phyloP scores from a whole-genome alignment of 2,888 invertebrate species.

The Oligia fasciuncula region DNA sequence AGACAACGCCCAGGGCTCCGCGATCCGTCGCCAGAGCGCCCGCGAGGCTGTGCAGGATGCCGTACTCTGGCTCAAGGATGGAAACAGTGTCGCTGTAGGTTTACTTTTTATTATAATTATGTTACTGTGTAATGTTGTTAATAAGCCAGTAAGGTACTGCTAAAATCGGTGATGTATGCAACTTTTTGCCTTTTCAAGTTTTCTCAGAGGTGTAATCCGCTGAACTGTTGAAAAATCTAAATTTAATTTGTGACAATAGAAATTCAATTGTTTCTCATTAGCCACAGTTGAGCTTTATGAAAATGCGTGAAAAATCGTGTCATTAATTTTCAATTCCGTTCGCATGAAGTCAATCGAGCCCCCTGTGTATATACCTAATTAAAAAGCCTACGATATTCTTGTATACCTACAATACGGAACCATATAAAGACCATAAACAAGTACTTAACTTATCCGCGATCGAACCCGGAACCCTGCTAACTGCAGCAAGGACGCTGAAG shows the following conservation, averaged over 20 bases:
- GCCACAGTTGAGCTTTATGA: neutral
- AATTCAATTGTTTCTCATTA: too few species aligned
- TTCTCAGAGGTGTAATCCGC: neutral
- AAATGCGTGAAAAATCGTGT: neutral
- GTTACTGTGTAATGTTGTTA: neutral
- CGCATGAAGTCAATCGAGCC: neutral
- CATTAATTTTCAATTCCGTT: neutral
- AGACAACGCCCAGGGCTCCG: conserved; percentile 95
- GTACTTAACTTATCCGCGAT: conserved; percentile 18
- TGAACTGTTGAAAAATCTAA: too few species aligned
- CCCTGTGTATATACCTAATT: neutral
- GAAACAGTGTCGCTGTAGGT: conserved; percentile 95
- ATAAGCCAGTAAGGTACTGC: neutral
- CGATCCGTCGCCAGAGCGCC: conserved; percentile 95
- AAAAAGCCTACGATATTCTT: neutral
- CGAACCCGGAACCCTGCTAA: conserved; percentile 27
- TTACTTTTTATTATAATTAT: neutral
- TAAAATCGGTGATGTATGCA: neutral
- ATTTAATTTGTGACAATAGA: too few species aligned
- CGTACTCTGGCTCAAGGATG: conserved; percentile 93
- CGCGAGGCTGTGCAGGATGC: conserved; percentile 96
- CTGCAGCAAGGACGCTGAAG: conserved; percentile 1
- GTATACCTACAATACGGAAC: conserved; percentile 15
- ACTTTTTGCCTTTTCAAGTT: neutral
- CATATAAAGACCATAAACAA: conserved; percentile 9